Conservation (phyloP, 1,140 invertebrate species). For the Akabosia matsudoensis region DNA sequence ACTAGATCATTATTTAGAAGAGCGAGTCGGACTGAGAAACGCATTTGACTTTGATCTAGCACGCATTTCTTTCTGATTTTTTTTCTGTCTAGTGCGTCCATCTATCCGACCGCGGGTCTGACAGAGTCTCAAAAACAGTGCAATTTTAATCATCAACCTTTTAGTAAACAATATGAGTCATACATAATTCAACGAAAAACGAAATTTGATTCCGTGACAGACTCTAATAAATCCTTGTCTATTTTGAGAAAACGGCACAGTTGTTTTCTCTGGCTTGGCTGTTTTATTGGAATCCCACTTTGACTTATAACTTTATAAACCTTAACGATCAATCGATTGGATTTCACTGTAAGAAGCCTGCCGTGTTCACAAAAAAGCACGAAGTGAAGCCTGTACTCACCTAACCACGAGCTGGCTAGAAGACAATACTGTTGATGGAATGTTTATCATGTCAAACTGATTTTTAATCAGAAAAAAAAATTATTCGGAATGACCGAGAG, state of each 20-base stretch:
- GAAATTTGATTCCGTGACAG: slow-evolving; percentile 16
- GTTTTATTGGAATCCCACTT: slow-evolving; percentile 10
- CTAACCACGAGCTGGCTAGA: not conserved
- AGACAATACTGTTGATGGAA: not conserved
- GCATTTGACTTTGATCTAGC: too few species aligned
- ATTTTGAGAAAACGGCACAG: slow-evolving; percentile 16
- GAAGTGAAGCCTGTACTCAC: not conserved
- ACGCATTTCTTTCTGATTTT: not conserved
- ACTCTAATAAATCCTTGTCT: slow-evolving; percentile 9
- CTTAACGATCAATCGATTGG: slow-evolving; percentile 20
- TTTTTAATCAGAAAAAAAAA: not conserved
- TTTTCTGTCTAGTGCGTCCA: not conserved
- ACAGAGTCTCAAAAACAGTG: too few species aligned
- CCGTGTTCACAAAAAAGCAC: too few species aligned
- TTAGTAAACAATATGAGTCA: not conserved
- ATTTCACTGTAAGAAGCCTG: slow-evolving; percentile 12
- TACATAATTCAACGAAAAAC: slow-evolving; percentile 13
- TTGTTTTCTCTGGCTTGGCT: too few species aligned
- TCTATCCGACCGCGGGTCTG: too few species aligned
- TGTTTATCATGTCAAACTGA: not conserved
- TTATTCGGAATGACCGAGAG: not conserved
- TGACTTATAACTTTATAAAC: slow-evolving; percentile 24
- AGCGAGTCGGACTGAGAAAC: too few species aligned
- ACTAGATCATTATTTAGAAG: too few species aligned
- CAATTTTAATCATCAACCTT: too few species aligned